Conservation (phyloP, 2,888 invertebrate genomes). For the Fabriciana adippe region DNA sequence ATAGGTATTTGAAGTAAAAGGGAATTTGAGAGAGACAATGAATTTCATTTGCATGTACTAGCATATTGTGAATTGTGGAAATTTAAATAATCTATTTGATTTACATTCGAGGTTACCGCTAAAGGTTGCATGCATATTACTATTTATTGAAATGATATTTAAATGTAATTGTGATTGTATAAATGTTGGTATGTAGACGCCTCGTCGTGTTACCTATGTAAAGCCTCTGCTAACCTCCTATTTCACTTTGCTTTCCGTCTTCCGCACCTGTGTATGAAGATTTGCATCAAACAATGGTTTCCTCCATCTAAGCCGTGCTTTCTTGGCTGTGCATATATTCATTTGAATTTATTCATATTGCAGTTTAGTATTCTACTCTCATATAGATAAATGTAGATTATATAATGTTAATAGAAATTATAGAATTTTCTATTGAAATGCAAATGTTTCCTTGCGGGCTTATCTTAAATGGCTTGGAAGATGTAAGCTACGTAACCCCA, state of each 20-base stretch:
- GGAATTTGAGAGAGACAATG: not conserved
- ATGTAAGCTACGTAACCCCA: too few relatives aligned
- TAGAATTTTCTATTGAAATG: too few relatives aligned
- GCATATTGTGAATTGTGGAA: not conserved
- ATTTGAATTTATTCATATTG: conserved; percentile 3
- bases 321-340: not conserved
- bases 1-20: conserved; percentile 4
- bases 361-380: not conserved
- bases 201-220: conserved; percentile 2
- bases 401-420: too few relatives aligned
- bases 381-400: not conserved
- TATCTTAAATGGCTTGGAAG: too few relatives aligned
- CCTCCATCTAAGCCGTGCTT: not conserved
- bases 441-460: too few relatives aligned
- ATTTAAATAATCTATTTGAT: not conserved
- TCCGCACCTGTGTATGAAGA: conserved; percentile 14
- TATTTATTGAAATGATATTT: not conserved
- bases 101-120: too few relatives aligned
- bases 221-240: conserved; percentile 2
- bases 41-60: not conserved
- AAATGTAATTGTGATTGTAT: not conserved
- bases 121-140: too few relatives aligned
- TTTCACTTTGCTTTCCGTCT: conserved; percentile 18
- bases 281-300: conserved; percentile 12
- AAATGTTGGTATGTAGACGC: not conserved